Percentiles rank a stretch among this genome's conserved stretches.
These are phyloP conservation scores for Sinelater perroti DNA, from an alignment of 2,888 invertebrate genomes.

Conservation along the genomic window DNA sequence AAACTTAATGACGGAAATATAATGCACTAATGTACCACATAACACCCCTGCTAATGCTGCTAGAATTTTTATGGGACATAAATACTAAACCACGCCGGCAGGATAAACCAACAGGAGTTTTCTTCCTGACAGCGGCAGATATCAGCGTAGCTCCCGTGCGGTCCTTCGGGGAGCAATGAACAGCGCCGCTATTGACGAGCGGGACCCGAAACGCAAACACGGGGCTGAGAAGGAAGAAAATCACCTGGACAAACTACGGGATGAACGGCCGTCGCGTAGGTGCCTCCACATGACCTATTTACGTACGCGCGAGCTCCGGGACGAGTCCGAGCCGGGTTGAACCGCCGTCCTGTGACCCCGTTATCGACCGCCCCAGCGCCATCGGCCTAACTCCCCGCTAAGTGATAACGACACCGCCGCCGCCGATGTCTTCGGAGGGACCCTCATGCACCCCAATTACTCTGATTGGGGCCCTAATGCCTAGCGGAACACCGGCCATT, in stretches of 20 bases:
- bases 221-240: not conserved
- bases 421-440: conserved; percentile 24
- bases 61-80: too few relatives aligned
- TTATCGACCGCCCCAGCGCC: too few relatives aligned
- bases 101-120: too few relatives aligned
- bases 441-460: conserved; percentile 25
- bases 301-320: conserved; percentile 41
- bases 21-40: too few relatives aligned
- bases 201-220: conserved; percentile 8
- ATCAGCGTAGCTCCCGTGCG: too few relatives aligned
- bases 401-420: conserved; percentile 41
- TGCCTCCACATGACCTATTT: conserved; percentile 43
- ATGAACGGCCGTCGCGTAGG: not conserved
- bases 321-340: conserved; percentile 33
- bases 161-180: too few relatives aligned
- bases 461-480: conserved; percentile 20
- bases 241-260: conserved; percentile 13
- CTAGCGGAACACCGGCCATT: conserved; percentile 5
- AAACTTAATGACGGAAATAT: too few relatives aligned
- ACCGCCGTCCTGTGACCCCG: conserved; percentile 46
- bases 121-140: too few relatives aligned
- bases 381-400: too few relatives aligned
- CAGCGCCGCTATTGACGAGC: too few relatives aligned
- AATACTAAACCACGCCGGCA: too few relatives aligned
- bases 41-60: too few relatives aligned